Evolutionary conservation across 2,888 invertebrate genomes (phyloP).

Genomic region (Leuctra nigra): DNA sequence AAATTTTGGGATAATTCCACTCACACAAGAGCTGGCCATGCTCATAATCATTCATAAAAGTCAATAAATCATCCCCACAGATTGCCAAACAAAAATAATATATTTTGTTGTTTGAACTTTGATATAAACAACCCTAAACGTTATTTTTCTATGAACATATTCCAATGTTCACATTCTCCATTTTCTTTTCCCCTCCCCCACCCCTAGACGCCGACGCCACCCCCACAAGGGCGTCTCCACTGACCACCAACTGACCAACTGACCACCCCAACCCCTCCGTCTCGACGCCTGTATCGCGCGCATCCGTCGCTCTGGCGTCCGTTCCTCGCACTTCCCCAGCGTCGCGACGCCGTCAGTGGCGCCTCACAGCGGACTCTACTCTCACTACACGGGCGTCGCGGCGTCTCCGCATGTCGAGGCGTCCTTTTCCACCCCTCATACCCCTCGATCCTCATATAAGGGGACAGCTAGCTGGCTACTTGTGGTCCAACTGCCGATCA

Average conservation of each 20-base stretch:
- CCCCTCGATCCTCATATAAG: conserved; percentile 17
- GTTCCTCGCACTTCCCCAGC: conserved; percentile 15
- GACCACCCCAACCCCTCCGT: conserved; percentile 1
- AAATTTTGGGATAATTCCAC: too few species aligned
- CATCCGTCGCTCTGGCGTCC: conserved; percentile 4
- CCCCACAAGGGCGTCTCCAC: background rate
- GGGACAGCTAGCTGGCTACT: conserved; percentile 25
- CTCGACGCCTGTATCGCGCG: conserved; percentile 1
- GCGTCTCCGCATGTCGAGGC: conserved; percentile 18
- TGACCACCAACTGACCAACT: conserved; percentile 14
- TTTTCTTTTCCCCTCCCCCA: background rate
- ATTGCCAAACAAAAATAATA: too few species aligned
- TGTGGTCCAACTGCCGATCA: conserved; percentile 23
- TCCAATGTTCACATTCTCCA: too few species aligned
- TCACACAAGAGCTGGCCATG: too few species aligned
- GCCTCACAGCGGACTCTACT: conserved; percentile 25
- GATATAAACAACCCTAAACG: too few species aligned
- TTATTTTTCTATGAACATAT: too few species aligned
- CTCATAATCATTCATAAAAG: too few species aligned
- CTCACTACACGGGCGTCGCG: conserved; percentile 24
- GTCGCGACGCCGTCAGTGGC: conserved; percentile 23
- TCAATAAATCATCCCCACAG: too few species aligned
- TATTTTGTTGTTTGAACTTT: too few species aligned
- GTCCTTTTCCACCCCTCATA: conserved; percentile 15
- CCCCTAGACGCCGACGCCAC: background rate